A percentile compares a stretch with the other conserved stretches of the same genome.
Conservation (phyloP, 2,113 vertebrate species). For the Dasyurus viverrinus region DNA sequence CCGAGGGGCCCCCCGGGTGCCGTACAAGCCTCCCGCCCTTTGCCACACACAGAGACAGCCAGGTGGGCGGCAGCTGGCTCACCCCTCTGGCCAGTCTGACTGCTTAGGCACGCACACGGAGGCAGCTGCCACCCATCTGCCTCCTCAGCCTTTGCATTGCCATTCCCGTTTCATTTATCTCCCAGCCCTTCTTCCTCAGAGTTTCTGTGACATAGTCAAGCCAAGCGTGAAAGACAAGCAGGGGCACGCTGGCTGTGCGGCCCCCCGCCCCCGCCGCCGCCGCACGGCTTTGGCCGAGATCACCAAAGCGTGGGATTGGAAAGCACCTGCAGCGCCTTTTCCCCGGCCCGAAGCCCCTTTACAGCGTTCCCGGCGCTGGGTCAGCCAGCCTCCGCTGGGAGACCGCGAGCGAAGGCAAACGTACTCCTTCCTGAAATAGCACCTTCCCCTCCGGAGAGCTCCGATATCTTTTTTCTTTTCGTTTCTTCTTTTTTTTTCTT, state of each 20-base stretch:
- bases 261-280: neutral
- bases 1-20: neutral
- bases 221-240: neutral
- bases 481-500: neutral
- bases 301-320: neutral
- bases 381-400: neutral
- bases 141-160: neutral
- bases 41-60: neutral
- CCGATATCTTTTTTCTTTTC: neutral
- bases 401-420: neutral
- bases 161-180: neutral
- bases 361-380: neutral
- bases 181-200: neutral
- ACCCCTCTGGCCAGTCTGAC: neutral
- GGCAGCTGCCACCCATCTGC: slow-evolving; percentile 1
- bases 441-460: neutral
- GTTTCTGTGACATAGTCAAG: neutral
- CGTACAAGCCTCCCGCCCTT: neutral
- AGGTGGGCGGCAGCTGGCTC: neutral
- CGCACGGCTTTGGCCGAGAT: neutral
- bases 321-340: neutral
- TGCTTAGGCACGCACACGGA: neutral
- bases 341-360: neutral
- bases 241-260: neutral
- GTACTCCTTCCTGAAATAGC: neutral